Conservation (phyloP, 1,140 invertebrate species). For the Brachionus asplanchnoidis region DNA sequence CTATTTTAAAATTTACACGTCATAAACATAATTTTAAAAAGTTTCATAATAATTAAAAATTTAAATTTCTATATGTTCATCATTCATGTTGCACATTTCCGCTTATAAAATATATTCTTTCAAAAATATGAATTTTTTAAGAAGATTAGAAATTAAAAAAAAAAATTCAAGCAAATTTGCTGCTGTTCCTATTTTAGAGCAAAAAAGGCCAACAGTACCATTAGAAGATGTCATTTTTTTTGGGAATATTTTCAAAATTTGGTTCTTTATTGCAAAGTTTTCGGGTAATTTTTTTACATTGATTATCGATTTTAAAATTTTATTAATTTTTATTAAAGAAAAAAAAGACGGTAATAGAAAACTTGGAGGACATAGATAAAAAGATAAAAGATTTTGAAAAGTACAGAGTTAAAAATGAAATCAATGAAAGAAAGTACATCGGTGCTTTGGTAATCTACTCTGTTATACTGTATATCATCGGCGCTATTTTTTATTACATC, state of each 20-base stretch:
- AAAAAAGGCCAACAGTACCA: not conserved
- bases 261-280: not conserved
- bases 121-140: not conserved
- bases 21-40: not conserved
- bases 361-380: conserved; percentile 67
- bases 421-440: conserved; percentile 71
- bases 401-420: conserved; percentile 71
- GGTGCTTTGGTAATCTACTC: conserved; percentile 73
- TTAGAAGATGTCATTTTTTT: not conserved
- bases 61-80: not conserved
- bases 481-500: conserved; percentile 71
- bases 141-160: not conserved
- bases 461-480: conserved; percentile 71
- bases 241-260: not conserved
- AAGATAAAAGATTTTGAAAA: conserved; percentile 73
- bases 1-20: not conserved
- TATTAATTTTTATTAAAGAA: conserved; percentile 63
- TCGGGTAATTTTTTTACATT: not conserved
- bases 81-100: not conserved
- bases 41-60: not conserved
- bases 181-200: not conserved
- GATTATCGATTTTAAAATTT: not conserved
- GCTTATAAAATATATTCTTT: not conserved
- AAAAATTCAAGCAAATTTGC: not conserved
- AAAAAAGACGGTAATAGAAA: conserved; percentile 70